phyloP scores from a whole-genome alignment of 37 sponge, comb jelly and placozoan genomes.

The Halisarca cf. caerulea region DNA sequence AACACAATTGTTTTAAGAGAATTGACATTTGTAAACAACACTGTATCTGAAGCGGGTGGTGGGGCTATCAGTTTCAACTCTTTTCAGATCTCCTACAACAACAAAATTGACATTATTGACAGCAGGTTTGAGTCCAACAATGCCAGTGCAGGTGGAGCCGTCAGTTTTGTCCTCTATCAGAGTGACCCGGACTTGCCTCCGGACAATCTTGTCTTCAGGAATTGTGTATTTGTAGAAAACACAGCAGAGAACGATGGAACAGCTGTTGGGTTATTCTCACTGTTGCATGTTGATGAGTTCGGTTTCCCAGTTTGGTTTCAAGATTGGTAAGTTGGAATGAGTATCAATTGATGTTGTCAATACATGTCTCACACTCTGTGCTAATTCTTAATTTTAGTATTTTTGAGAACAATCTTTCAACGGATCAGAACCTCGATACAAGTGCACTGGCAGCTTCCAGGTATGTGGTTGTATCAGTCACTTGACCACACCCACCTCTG shows the following conservation, averaged over 20 bases:
- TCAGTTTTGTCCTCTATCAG: slow-evolving; percentile 71
- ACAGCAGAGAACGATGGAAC: slow-evolving; percentile 72
- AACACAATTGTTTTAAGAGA: slow-evolving; percentile 35
- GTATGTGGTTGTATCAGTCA: not conserved
- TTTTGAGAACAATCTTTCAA: slow-evolving; percentile 67
- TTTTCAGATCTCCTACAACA: slow-evolving; percentile 54
- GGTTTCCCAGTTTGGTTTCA: slow-evolving; percentile 65
- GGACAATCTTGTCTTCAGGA: slow-evolving; percentile 52
- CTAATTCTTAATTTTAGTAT: slow-evolving; percentile 23
- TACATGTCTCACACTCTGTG: too few relatives aligned
- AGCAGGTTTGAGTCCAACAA: slow-evolving; percentile 43
- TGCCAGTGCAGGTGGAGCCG: slow-evolving; percentile 76
- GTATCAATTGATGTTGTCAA: too few relatives aligned
- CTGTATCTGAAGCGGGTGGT: slow-evolving; percentile 55
- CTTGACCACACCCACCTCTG: not conserved
- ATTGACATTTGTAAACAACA: slow-evolving; percentile 39
- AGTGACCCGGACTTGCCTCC: slow-evolving; percentile 31
- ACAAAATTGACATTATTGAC: slow-evolving; percentile 37
- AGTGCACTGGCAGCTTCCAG: slow-evolving; percentile 77
- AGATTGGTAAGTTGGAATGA: slow-evolving; percentile 44
- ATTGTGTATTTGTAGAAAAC: slow-evolving; percentile 52
- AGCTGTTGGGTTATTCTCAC: slow-evolving; percentile 77
- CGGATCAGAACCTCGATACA: slow-evolving; percentile 44
- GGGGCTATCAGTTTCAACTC: slow-evolving; percentile 71
- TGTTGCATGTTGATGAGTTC: slow-evolving; percentile 75